These are phyloP conservation scores for Onchidella celtica DNA, from an alignment of 2,888 invertebrate genomes.

Conservation along the genomic window DNA sequence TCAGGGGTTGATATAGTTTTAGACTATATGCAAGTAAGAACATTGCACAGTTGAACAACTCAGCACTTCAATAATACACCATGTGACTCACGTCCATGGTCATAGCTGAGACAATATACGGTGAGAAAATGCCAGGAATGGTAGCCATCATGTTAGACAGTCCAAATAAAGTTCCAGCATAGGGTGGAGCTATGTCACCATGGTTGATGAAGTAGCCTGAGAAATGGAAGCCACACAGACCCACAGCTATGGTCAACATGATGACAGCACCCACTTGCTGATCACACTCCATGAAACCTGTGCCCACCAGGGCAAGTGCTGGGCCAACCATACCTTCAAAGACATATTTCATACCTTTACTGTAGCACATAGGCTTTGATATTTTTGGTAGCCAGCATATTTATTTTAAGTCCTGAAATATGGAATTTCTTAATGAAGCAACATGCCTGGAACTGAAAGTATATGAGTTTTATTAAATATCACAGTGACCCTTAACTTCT, in stretches of 20 bases:
- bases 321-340: slow-evolving; percentile 64
- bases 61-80: no score
- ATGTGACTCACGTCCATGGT: slow-evolving; percentile 70
- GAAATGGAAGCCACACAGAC: slow-evolving; percentile 72
- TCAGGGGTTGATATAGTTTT: no score
- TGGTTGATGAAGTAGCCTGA: slow-evolving; percentile 72
- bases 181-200: slow-evolving; percentile 72
- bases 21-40: no score
- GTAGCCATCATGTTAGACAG: slow-evolving; percentile 52
- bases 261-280: slow-evolving; percentile 66
- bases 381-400: no score
- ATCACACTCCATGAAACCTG: slow-evolving; percentile 71
- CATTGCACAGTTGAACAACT: no score
- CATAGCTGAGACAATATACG: slow-evolving; percentile 70
- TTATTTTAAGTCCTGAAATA: no score
- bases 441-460: no score
- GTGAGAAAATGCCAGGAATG: slow-evolving; percentile 60
- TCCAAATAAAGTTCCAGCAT: slow-evolving; percentile 68
- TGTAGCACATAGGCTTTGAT: no score
- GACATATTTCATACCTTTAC: no score
- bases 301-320: slow-evolving; percentile 63
- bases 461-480: no score
- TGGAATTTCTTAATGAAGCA: no score
- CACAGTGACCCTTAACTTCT: no score
- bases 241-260: slow-evolving; percentile 68